These are phyloP conservation scores for Agrochola lota DNA, from an alignment of 2,888 invertebrate species.

Conservation along the genomic window DNA sequence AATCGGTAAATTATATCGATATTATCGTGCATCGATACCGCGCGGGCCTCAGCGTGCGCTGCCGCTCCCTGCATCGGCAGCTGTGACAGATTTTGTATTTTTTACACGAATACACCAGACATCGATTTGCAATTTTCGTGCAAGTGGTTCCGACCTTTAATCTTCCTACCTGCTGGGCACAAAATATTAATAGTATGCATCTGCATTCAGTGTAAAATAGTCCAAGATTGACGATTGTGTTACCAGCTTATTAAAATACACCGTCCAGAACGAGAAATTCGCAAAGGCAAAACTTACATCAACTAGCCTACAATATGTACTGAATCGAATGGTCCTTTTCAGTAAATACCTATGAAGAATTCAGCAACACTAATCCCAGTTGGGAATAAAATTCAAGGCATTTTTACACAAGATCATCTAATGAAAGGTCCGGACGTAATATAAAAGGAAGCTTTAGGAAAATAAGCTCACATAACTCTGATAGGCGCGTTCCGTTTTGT, in stretches of 20 bases:
- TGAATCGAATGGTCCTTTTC: slow-evolving; percentile 20
- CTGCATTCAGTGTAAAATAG: slow-evolving; percentile 35
- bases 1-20: slow-evolving; percentile 58
- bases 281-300: not conserved
- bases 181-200: slow-evolving; percentile 31
- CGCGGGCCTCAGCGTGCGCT: slow-evolving; percentile 25
- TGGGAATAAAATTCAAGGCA: slow-evolving; percentile 37
- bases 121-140: slow-evolving; percentile 83
- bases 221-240: not conserved
- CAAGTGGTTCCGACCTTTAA: slow-evolving; percentile 67
- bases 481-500: slow-evolving; percentile 19
- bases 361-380: slow-evolving; percentile 34
- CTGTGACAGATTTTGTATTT: slow-evolving; percentile 81
- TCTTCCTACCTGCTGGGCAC: slow-evolving; percentile 59
- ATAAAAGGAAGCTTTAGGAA: slow-evolving; percentile 38
- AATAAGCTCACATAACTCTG: slow-evolving; percentile 42
- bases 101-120: slow-evolving; percentile 77
- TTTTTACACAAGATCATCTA: slow-evolving; percentile 32
- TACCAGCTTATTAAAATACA: not conserved
- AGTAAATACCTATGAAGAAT: slow-evolving; percentile 28
- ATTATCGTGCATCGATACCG: slow-evolving; percentile 64
- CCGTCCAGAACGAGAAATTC: not conserved
- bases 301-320: not conserved
- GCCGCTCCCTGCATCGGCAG: slow-evolving; percentile 70
- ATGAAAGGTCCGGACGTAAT: slow-evolving; percentile 40